A percentile compares a stretch with the other conserved stretches of the same genome.
Conservation (phyloP, 2,888 invertebrate genomes). For the Philhelius pedissequus region DNA sequence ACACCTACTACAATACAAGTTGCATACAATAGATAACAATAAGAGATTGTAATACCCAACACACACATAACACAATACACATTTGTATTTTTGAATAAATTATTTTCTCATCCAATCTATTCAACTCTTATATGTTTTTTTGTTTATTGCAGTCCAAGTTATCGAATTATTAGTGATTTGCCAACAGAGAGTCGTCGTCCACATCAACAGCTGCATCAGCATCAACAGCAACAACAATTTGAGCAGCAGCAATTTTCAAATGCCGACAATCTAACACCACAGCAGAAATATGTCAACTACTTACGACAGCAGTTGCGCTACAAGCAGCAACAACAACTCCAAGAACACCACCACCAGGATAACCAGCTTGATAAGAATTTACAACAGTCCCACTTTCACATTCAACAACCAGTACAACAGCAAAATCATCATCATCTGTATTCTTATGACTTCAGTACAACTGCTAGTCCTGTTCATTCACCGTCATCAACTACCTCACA, state of each 20-base stretch:
- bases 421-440: constrained; percentile 46
- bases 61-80: constrained; percentile 9
- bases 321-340: constrained; percentile 70
- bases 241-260: constrained; percentile 67
- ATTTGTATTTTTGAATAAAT: constrained; percentile 61
- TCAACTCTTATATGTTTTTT: neutral
- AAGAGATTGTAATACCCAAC: constrained; percentile 1
- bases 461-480: constrained; percentile 61
- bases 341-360: constrained; percentile 57
- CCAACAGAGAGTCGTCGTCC: constrained; percentile 57
- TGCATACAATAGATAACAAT: neutral
- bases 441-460: constrained; percentile 69
- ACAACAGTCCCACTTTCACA: constrained; percentile 57
- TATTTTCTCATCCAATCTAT: constrained; percentile 20
- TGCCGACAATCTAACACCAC: constrained; percentile 75
- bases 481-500: constrained; percentile 13
- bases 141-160: constrained; percentile 48
- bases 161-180: constrained; percentile 46
- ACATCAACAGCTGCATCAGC: constrained; percentile 71
- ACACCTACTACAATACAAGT: constrained; percentile 4
- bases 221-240: constrained; percentile 38
- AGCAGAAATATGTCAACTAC: constrained; percentile 77
- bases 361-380: constrained; percentile 62
- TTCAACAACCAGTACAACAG: constrained; percentile 57
- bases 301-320: constrained; percentile 76